Percentiles rank a stretch among this genome's conserved stretches.
phyloP scores from a whole-genome alignment of 2,888 invertebrate species.

The Leistus spinibarbis region DNA sequence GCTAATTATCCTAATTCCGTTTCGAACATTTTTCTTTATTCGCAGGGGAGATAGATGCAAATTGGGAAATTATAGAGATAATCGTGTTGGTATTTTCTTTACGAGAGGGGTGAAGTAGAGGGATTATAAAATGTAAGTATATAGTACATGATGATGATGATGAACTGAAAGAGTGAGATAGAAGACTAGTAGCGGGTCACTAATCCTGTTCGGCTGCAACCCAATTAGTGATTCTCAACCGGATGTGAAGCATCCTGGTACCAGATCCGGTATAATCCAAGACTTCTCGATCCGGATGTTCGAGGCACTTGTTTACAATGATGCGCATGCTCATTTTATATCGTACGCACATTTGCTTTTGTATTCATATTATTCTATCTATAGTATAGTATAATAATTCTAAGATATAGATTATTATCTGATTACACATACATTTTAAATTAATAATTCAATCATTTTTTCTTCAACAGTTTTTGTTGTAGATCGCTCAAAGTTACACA shows the following conservation, averaged over 20 bases:
- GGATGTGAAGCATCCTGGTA: background rate
- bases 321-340: background rate
- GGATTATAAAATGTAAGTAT: background rate
- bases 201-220: conserved; percentile 9
- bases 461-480: too few relatives aligned
- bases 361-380: too few relatives aligned
- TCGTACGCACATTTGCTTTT: background rate
- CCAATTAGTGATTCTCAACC: background rate
- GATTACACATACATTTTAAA: too few relatives aligned
- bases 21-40: too few relatives aligned
- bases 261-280: conserved; percentile 1
- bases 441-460: too few relatives aligned
- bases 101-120: too few relatives aligned
- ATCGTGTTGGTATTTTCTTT: background rate
- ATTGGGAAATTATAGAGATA: too few relatives aligned
- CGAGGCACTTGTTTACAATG: conserved; percentile 2
- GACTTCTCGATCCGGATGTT: background rate
- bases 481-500: too few relatives aligned
- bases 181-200: background rate
- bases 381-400: too few relatives aligned
- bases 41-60: too few relatives aligned
- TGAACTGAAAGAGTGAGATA: background rate
- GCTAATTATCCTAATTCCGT: too few relatives aligned
- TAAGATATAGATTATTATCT: too few relatives aligned
- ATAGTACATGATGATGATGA: background rate